Conservation (phyloP, 1,140 invertebrate species). For the Tetramorium parvispinum region DNA sequence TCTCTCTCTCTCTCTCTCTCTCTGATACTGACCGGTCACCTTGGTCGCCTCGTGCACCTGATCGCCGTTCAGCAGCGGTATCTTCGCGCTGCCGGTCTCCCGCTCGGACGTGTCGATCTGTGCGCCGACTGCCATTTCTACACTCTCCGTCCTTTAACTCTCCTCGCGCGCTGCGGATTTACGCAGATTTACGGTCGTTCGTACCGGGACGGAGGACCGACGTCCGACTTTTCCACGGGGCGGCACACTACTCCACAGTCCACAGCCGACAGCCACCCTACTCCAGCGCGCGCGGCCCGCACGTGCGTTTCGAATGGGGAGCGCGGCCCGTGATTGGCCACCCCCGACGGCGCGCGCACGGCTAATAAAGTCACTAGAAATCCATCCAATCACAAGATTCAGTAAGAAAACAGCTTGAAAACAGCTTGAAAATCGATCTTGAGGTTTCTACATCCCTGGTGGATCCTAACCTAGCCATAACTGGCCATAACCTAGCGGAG, state of each 20-base stretch:
- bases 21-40: constrained; percentile 68
- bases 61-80: constrained; percentile 79
- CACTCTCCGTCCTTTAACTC: constrained; percentile 7
- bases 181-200: constrained; percentile 50
- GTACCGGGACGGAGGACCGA: constrained; percentile 50
- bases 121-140: constrained; percentile 83
- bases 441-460: too few relatives aligned
- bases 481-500: too few relatives aligned
- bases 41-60: constrained; percentile 63
- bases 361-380: too few relatives aligned
- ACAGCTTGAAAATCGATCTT: too few relatives aligned
- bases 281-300: constrained; percentile 66
- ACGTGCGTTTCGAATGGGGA: constrained; percentile 82
- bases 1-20: too few relatives aligned
- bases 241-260: constrained; percentile 68
- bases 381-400: too few relatives aligned
- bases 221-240: constrained; percentile 66
- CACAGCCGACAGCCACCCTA: constrained; percentile 65
- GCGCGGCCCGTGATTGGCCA: constrained; percentile 70
- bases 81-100: constrained; percentile 80
- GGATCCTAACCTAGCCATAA: too few relatives aligned
- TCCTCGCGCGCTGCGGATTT: constrained; percentile 7
- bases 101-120: constrained; percentile 79
- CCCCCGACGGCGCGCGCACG: not conserved
- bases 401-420: too few relatives aligned